Evolutionary conservation across 2,113 vertebrate species (phyloP), one percentile per base, ranked within the genome.

Genomic region (Corapipo altera): DNA sequence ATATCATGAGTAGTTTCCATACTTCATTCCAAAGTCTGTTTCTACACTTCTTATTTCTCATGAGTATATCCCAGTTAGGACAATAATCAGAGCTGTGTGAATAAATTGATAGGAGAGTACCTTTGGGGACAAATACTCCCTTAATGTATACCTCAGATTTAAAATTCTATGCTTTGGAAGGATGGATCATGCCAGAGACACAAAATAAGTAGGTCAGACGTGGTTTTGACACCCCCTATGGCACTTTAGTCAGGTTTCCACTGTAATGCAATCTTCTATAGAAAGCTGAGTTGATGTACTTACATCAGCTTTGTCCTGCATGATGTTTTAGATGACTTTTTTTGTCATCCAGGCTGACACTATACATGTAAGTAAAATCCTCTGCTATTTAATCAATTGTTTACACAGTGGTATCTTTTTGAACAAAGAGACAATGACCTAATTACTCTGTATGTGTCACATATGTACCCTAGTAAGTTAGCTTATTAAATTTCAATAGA

Each of bases 311-410:
- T 96, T 94, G 62, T 94, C 58, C 69, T 93, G 77, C 84, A 81
- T 67, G 93, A 81, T 97, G 74, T 48, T 96, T 96, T 94, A 94
- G 62, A 84, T 70, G 46, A 94, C 37, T 88, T 97, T 86, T 96
- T 87, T 86, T 91, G 66, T 94, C 83, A 88, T 87, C 67, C 58
- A 94, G 77, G 64, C 66, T 96, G 70, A 84, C 74, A 51, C 43
- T 92, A 22, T 58, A 37, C 35, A 37, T 72, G 92, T 95, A 89
- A 91, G 32, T 91, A 86, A 95, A 96, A 94, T 59, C 51, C 61
- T 97, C 88, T 93, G 69, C 89, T 93, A 67, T 81, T 90, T 97
- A 97, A 85, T 95, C 91, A 89, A 15, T 78, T 97, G 44, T 91
- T 97, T 95, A 96, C 39, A 52, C 61, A 88, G 81, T 83, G 76